Conservation (phyloP, 2,888 invertebrate species). For the Morpho achilles region DNA sequence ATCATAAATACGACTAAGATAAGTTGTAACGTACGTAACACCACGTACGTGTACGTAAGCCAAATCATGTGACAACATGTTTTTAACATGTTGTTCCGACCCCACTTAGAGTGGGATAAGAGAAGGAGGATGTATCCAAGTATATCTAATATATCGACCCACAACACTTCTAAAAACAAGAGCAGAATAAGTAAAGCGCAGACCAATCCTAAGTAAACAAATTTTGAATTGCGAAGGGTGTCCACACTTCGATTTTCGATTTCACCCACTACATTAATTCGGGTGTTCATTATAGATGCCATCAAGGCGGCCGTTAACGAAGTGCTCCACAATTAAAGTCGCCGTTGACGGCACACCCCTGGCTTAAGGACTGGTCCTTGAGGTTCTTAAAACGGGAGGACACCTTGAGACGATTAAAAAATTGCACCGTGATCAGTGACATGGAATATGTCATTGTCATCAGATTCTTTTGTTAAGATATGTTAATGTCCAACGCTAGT, state of each 20-base stretch:
- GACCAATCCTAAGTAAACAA: conserved; percentile 73
- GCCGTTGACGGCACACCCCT: conserved; percentile 73
- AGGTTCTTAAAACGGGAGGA: conserved; percentile 54
- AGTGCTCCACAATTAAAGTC: conserved; percentile 78
- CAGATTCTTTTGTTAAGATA: conserved; percentile 19
- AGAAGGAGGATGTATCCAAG: no score
- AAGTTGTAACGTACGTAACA: no score
- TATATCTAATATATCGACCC: conserved; percentile 5
- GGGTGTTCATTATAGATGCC: conserved; percentile 79
- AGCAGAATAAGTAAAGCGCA: conserved; percentile 44
- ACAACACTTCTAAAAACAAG: conserved; percentile 31
- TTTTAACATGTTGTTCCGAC: no score
- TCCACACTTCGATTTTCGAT: conserved; percentile 73
- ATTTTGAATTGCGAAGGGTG: conserved; percentile 51
- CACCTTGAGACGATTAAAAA: conserved; percentile 63
- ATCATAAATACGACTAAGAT: no score
- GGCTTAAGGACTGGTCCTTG: conserved; percentile 47
- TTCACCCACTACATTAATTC: conserved; percentile 78
- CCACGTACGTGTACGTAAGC: no score
- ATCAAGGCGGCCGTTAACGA: conserved; percentile 76
- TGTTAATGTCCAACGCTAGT: background rate
- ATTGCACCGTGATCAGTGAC: conserved; percentile 51
- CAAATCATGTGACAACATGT: no score
- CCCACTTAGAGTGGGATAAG: no score
- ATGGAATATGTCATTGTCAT: conserved; percentile 31